phyloP scores from a whole-genome alignment of 1,140 invertebrate genomes.

The Lamellibrachia luymesi region DNA sequence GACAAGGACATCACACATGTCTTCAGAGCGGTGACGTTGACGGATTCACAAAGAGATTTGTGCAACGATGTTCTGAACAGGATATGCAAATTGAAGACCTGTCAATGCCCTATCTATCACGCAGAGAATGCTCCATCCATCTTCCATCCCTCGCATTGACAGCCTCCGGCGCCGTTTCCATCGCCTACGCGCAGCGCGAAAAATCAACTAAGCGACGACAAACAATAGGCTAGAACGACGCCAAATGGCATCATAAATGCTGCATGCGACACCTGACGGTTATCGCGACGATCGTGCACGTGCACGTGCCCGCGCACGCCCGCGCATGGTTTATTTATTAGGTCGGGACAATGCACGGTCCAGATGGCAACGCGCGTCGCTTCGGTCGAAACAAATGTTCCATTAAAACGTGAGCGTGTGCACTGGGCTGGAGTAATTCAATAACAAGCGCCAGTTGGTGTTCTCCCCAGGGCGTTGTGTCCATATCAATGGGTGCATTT shows the following conservation, averaged over 20 bases:
- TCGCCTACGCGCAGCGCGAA: not conserved
- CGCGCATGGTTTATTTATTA: slow-evolving; percentile 5
- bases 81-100: too few relatives aligned
- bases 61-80: too few relatives aligned
- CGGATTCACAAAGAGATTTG: too few relatives aligned
- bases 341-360: not conserved
- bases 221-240: not conserved
- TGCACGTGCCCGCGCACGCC: too few relatives aligned
- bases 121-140: not conserved
- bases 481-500: not conserved
- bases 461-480: not conserved
- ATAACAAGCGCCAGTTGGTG: not conserved
- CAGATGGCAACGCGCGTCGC: not conserved
- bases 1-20: too few relatives aligned
- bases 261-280: not conserved
- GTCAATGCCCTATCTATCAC: too few relatives aligned
- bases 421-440: not conserved
- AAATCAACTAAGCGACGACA: not conserved
- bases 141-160: not conserved
- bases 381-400: not conserved
- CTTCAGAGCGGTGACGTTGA: too few relatives aligned
- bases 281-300: not conserved
- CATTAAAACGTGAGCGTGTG: not conserved
- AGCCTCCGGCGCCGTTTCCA: not conserved
- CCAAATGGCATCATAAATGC: not conserved